These are phyloP conservation scores for Leucozona laternaria DNA, from an alignment of 2,888 invertebrate genomes.

Conservation along the genomic window DNA sequence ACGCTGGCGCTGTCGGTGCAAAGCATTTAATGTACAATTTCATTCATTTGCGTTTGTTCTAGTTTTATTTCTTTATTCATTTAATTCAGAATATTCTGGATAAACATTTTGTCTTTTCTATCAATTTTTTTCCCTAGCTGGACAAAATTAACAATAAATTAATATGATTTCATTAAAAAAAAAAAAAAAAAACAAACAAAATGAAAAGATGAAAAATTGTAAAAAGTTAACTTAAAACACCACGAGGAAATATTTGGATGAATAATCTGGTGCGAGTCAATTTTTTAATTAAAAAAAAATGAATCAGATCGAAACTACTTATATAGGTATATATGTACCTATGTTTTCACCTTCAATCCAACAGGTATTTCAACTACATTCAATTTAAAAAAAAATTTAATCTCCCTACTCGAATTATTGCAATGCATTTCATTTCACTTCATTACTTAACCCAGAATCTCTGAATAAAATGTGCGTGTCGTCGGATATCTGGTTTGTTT, in stretches of 20 bases:
- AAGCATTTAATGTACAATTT: too few species aligned
- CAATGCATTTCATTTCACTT: conserved; percentile 21
- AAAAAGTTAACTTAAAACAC: neutral
- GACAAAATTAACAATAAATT: too few species aligned
- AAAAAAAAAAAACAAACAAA: neutral
- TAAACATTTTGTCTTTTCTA: too few species aligned
- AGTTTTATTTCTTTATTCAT: too few species aligned
- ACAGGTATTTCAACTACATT: conserved; percentile 54
- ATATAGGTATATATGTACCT: too few species aligned
- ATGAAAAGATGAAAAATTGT: too few species aligned
- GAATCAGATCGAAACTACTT: neutral
- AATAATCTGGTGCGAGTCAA: conserved; percentile 24
- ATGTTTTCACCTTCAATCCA: conserved; percentile 54
- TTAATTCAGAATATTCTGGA: too few species aligned
- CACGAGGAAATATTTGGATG: neutral
- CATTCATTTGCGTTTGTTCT: too few species aligned
- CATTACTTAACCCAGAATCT: conserved; percentile 27
- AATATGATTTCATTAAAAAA: too few species aligned
- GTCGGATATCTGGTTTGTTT: conserved; percentile 34
- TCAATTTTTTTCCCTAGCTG: too few species aligned
- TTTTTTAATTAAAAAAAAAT: conserved; percentile 2
- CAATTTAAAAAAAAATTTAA: conserved; percentile 26
- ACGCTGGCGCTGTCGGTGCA: too few species aligned
- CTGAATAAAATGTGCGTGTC: neutral
- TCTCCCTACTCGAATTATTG: conserved; percentile 23